Base-by-base conservation (phyloP, 2,888 invertebrate genomes). In the Oscheius myriophilus region DNA sequence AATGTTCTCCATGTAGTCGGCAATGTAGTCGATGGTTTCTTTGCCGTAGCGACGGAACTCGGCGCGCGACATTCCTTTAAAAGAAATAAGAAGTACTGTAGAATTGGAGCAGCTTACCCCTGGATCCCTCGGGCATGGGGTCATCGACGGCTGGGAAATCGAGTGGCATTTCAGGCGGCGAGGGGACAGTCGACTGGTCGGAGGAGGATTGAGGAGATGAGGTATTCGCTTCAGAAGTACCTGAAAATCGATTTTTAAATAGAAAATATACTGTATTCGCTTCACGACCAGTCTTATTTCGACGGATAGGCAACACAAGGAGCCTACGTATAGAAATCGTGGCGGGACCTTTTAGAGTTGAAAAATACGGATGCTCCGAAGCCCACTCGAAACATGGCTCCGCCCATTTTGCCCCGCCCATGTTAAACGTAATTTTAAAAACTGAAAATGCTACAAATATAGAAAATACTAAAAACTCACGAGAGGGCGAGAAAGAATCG, bases 1-100 rank as follows among this genome's bases (percentile, higher is more conserved):
- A 74, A 96, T 91, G 80, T 91, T 92, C 77, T 94, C 92, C 76
- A 92, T 89, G 87, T 96, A 96, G 87, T 95, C 92, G n/a, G 93
- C 93, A 41, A 96, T 91, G 85, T 93, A 92, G 87, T 96, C 95
- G 73, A 96, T 91, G 71, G 93, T 91, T 39, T 94, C 93, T 86
- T 92, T 93, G 42, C 93, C 95, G 54, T 76, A 77, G 16, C 72
- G 76, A 23, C 85, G 82, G 70, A 85, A 85, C 39, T 85, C 81
- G 21, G 79, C 72, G 18, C 83, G 80, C 18, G 72, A 79, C 79
- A 85, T 79, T 59, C 85, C 80, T 71, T 59, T 25, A 66, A 61
- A 11, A 39, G 11, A 16, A n/a, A 6, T 18, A 6, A 3, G 49
- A 49, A 49, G 3, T 49, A 49, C 21, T 49, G n/a, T 21, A 21